Base-by-base conservation (phyloP, 1,140 invertebrate species). In the Gonatopus flavifemur region DNA sequence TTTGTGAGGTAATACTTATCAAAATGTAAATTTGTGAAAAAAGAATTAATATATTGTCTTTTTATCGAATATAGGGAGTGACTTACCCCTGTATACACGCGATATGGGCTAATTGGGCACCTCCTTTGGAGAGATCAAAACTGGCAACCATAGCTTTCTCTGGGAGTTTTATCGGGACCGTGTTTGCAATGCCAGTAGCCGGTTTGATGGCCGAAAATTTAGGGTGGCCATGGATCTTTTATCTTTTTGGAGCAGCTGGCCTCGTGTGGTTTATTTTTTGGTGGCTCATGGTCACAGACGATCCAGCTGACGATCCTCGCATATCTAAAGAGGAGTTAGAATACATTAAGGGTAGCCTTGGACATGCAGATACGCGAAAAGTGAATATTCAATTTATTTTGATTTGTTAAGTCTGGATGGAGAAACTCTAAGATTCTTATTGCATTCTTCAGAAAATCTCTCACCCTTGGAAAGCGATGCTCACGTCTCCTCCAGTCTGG, bases 31-130 rank as follows among this genome's bases (percentile, higher is more conserved):
- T 6, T 32, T 55, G n/a, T 37, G 5, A 4, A 31, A 24, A 7
- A 15, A 53, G n/a, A 44, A 46, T 18, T 49, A n/a, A n/a, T n/a
- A n/a, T 20, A 19, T 48, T 49, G 21, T 38, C 13, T 44, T 12
- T 28, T 28, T 7, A 28, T 28, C 25, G 37, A 30, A 38, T 41
- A n/a, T 65, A 93, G 89, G 93, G 93, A 35, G 91, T 95, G 0
- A 93, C 91, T 1, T 95, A 93, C 74, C 93, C 93, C 4, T 88
- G 90, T 55, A 93, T 94, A 42, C 90, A 94, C 70, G 88, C 88
- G 7, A 84, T 94, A 19, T 93, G 92, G 90, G 82, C 89, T 0
- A 84, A 86, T 48, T 96, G 93, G 93, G 87, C 90, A n/a, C 93
- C 93, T 15, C 86, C 88, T 0, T 66, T 86, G 16, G 93, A 96